A percentile compares a stretch with the other conserved stretches of the same genome.
Evolutionary conservation across 2,113 vertebrate genomes (phyloP).

Genomic region (Pteropus alecto): DNA sequence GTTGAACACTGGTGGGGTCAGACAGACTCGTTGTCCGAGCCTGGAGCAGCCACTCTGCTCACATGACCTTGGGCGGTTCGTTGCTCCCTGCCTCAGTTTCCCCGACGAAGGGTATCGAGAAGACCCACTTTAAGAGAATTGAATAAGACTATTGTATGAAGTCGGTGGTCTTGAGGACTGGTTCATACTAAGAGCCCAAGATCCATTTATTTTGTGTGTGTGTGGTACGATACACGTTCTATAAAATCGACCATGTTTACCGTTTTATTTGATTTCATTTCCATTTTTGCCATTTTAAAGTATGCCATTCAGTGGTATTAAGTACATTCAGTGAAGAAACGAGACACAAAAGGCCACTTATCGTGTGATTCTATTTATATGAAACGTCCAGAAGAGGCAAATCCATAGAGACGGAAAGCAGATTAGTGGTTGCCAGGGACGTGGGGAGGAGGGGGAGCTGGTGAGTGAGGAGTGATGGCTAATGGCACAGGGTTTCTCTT

Average conservation of each 20-base stretch:
- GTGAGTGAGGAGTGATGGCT: background rate
- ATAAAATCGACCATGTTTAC: background rate
- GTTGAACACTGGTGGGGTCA: background rate
- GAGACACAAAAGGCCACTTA: no score
- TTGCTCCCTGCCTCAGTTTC: background rate
- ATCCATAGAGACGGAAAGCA: background rate
- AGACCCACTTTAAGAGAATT: background rate
- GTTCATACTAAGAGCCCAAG: background rate
- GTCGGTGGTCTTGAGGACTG: background rate
- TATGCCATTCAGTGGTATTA: background rate
- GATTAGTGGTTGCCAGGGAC: background rate
- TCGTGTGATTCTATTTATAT: background rate
- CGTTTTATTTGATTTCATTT: background rate
- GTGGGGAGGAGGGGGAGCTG: rapidly evolving
- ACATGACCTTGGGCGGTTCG: background rate
- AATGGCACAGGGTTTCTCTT: background rate
- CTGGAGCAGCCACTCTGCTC: background rate
- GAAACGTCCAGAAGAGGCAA: background rate
- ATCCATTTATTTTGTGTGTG: background rate
- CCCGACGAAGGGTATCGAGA: background rate
- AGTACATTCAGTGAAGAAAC: background rate
- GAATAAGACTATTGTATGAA: background rate
- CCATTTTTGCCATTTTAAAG: background rate
- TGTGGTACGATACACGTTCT: background rate
- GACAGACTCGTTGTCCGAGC: rapidly evolving